Percentiles rank a stretch among this genome's conserved stretches.
Conservation (phyloP, 2,888 invertebrate genomes). For the Drosophila percnosoma region DNA sequence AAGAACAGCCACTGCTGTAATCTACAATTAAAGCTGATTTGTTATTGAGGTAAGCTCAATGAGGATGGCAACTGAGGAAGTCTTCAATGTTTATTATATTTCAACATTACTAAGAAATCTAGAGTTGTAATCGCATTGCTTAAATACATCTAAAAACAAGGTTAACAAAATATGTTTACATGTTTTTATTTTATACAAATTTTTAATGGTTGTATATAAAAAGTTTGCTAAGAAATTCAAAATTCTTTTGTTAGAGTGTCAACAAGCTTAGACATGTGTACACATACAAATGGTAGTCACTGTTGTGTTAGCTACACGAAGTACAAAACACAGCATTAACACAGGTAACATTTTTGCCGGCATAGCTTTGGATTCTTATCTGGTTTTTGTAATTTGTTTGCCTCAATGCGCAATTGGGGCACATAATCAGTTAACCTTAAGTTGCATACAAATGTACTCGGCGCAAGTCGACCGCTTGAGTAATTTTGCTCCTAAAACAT, state of each 20-base stretch:
- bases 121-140: neutral
- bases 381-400: constrained; percentile 39
- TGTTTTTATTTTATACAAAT: neutral
- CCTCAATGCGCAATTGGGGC: constrained; percentile 52
- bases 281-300: neutral
- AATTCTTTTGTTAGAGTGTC: neutral
- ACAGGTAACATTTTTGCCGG: constrained; percentile 1
- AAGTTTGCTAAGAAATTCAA: neutral
- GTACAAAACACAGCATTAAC: neutral
- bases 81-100: constrained; percentile 24
- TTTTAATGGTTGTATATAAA: neutral
- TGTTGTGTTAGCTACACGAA: neutral
- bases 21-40: constrained; percentile 33
- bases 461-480: constrained; percentile 36
- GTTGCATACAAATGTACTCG: constrained; percentile 33
- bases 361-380: constrained; percentile 34
- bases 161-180: neutral
- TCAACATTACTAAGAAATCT: neutral
- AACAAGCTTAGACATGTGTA: neutral
- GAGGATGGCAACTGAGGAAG: constrained; percentile 32
- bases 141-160: neutral
- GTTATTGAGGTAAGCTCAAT: constrained; percentile 12
- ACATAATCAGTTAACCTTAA: constrained; percentile 47
- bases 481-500: constrained; percentile 26
- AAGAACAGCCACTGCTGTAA: constrained; percentile 26